A percentile compares a stretch with the other conserved stretches of the same genome.
These are phyloP conservation scores for Alosa sapidissima DNA, from an alignment of 2,797 vertebrate genomes.

Conservation along the genomic window DNA sequence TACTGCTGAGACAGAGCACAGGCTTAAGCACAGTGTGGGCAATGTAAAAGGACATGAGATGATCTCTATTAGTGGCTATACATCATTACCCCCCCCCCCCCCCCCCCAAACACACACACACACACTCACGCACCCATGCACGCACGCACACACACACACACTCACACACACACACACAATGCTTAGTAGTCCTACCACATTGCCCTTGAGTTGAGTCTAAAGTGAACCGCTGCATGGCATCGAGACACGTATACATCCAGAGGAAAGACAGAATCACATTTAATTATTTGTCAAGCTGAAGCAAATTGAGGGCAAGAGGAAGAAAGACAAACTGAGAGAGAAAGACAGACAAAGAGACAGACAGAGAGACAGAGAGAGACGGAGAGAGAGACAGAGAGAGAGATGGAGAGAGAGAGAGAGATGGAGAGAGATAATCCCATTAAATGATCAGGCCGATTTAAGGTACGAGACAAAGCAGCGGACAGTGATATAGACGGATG, in stretches of 20 bases:
- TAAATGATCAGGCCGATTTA: constrained; percentile 34
- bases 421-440: constrained; percentile 34
- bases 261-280: background rate
- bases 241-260: background rate
- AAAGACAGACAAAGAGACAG: background rate
- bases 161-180: too few relatives aligned
- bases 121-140: too few relatives aligned
- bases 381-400: background rate
- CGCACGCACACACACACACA: too few relatives aligned
- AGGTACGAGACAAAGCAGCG: constrained; percentile 28
- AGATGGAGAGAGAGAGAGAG: constrained; percentile 21
- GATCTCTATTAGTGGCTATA: background rate
- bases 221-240: background rate
- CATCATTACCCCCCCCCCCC: background rate
- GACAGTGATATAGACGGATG: constrained; percentile 39
- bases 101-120: background rate
- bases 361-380: background rate
- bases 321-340: background rate
- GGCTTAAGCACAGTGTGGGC: constrained; percentile 29
- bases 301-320: background rate
- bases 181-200: background rate
- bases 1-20: constrained; percentile 41
- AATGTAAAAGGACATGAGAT: constrained; percentile 24
- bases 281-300: background rate
- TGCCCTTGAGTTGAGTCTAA: constrained; percentile 7